Evolutionary conservation across 2,888 invertebrate species (phyloP).

Genomic region (Temnothorax unifasciatus): DNA sequence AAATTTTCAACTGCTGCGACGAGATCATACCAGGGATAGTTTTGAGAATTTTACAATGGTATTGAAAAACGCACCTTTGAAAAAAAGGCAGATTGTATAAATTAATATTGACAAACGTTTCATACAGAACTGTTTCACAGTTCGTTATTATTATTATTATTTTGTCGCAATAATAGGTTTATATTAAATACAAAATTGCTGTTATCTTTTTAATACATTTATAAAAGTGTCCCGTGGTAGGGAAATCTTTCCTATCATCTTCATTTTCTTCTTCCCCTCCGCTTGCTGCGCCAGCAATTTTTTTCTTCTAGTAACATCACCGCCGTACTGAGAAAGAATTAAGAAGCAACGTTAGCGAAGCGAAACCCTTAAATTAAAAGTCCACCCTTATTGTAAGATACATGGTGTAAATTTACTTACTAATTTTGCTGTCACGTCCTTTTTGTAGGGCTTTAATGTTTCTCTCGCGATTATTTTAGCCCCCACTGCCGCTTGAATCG

Average conservation of each 20-base stretch:
- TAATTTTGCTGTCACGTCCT: constrained; percentile 97
- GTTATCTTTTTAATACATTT: constrained; percentile 93
- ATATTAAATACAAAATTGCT: background rate
- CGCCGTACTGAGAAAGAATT: constrained; percentile 91
- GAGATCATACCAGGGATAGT: no score
- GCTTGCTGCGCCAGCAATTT: constrained; percentile 96
- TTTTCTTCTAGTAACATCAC: constrained; percentile 95
- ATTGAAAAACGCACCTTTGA: no score
- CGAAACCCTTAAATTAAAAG: background rate
- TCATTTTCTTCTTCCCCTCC: constrained; percentile 97
- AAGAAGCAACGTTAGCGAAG: background rate
- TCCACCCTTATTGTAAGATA: background rate
- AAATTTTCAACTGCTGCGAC: no score
- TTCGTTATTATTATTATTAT: background rate
- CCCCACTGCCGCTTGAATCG: constrained; percentile 94
- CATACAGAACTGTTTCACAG: background rate
- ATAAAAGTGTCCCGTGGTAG: constrained; percentile 98
- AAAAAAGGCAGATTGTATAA: background rate
- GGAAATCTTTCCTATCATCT: constrained; percentile 95
- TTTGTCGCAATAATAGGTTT: background rate
- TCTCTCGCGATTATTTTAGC: constrained; percentile 94
- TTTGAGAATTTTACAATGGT: no score
- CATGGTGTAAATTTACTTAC: constrained; percentile 87
- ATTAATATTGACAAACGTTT: background rate
- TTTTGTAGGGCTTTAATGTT: constrained; percentile 94